Evolutionary conservation across 2,888 invertebrate genomes (phyloP).

Genomic region (Mesochorus sp.): DNA sequence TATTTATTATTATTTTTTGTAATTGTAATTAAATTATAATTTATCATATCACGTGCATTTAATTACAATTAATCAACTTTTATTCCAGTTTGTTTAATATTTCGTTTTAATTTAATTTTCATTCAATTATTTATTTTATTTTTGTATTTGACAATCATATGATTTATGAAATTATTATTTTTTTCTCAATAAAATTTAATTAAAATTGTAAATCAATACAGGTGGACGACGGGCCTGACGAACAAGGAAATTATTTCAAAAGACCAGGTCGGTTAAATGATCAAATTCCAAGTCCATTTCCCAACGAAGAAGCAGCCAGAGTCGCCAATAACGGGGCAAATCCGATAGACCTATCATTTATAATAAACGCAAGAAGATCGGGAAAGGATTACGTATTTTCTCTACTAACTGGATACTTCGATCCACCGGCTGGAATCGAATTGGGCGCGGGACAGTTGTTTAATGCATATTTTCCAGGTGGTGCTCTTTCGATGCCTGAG

Average conservation of each 20-base stretch:
- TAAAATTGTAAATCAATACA: no score
- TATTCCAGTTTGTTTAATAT: not conserved
- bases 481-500: conserved; percentile 96
- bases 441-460: conserved; percentile 95
- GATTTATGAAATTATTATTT: no score
- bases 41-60: no score
- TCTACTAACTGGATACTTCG: conserved; percentile 95
- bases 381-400: conserved; percentile 97
- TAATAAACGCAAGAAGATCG: conserved; percentile 91
- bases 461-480: conserved; percentile 99
- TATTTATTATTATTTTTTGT: not conserved
- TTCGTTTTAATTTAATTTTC: no score
- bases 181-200: no score
- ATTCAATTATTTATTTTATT: no score
- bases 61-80: conserved; percentile 14
- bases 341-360: conserved; percentile 97
- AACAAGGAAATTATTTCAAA: conserved; percentile 92
- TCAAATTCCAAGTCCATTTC: conserved; percentile 94
- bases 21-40: not conserved
- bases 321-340: conserved; percentile 97
- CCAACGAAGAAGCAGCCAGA: conserved; percentile 97
- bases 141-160: no score
- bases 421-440: conserved; percentile 93
- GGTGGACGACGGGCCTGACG: conserved; percentile 93
- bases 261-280: conserved; percentile 97